phyloP scores from a whole-genome alignment of 2,888 invertebrate genomes.

The Desoria tigrina region DNA sequence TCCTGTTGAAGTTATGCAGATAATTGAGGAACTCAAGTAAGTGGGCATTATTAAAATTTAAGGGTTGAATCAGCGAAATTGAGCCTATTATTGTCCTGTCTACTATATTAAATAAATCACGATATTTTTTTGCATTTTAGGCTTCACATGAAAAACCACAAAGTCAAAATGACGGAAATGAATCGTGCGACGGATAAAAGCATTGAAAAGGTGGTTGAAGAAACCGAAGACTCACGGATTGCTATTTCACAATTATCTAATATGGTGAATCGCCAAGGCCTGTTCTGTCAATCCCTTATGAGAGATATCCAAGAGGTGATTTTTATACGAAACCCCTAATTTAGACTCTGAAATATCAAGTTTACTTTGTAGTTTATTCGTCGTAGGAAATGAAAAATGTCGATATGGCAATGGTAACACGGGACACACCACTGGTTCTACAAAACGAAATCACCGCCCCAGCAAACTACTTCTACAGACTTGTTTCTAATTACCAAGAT shows the following conservation, averaged over 20 bases:
- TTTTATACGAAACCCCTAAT: no score
- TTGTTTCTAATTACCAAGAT: constrained; percentile 15
- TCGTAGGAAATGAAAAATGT: constrained; percentile 24
- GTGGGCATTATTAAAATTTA: no score
- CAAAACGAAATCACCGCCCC: background rate
- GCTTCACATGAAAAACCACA: constrained; percentile 33
- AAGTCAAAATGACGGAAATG: constrained; percentile 19
- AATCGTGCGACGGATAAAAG: constrained; percentile 13
- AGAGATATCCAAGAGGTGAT: constrained; percentile 27
- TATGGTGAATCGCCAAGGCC: constrained; percentile 24
- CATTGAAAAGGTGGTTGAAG: constrained; percentile 22
- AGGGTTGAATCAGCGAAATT: constrained; percentile 1
- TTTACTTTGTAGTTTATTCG: no score
- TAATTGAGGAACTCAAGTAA: constrained; percentile 31
- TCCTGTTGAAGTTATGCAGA: constrained; percentile 23
- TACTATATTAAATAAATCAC: no score
- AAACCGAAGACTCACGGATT: constrained; percentile 27
- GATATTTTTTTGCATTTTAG: background rate
- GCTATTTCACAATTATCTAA: constrained; percentile 13
- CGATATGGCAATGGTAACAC: constrained; percentile 18
- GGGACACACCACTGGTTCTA: constrained; percentile 15
- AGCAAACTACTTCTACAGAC: constrained; percentile 17
- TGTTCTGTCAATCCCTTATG: constrained; percentile 20
- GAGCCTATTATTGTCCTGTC: no score
- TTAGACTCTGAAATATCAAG: no score